These are phyloP conservation scores for Drosophila ambigua DNA, from an alignment of 1,140 invertebrate genomes.

Conservation along the genomic window DNA sequence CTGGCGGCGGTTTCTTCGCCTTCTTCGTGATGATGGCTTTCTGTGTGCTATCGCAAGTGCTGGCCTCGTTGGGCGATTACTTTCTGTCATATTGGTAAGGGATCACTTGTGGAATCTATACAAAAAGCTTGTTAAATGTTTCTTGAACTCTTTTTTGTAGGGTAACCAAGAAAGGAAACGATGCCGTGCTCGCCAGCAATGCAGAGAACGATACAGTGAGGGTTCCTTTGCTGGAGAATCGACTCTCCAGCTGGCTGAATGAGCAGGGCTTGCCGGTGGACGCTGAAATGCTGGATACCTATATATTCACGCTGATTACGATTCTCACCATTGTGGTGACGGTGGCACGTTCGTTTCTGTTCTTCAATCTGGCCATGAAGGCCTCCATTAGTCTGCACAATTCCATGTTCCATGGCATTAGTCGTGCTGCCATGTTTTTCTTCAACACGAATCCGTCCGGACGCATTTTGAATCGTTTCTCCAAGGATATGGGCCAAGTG, in stretches of 20 bases:
- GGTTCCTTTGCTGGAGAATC: slow-evolving; percentile 32
- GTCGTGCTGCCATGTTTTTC: slow-evolving; percentile 91
- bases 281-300: slow-evolving; percentile 75
- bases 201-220: slow-evolving; percentile 10
- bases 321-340: slow-evolving; percentile 86
- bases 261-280: slow-evolving; percentile 62
- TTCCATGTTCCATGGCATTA: slow-evolving; percentile 90
- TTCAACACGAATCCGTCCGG: slow-evolving; percentile 92
- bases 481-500: slow-evolving; percentile 93
- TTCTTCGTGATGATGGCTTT: slow-evolving; percentile 84
- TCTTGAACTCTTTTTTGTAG: slow-evolving; percentile 82
- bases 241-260: slow-evolving; percentile 38
- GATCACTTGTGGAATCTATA: neutral
- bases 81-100: slow-evolving; percentile 87
- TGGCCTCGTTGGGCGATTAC: slow-evolving; percentile 88
- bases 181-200: slow-evolving; percentile 15
- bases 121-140: neutral
- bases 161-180: slow-evolving; percentile 70
- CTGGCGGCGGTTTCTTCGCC: slow-evolving; percentile 85
- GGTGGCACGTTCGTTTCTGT: slow-evolving; percentile 86
- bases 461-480: slow-evolving; percentile 91
- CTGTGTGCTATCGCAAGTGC: slow-evolving; percentile 85
- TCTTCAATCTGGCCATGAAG: slow-evolving; percentile 89
- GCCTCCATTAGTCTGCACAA: slow-evolving; percentile 91
- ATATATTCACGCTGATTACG: slow-evolving; percentile 86